Percentiles rank a stretch among this genome's conserved stretches.
phyloP scores from a whole-genome alignment of 2,888 invertebrate species.

The Aromia moschata region DNA sequence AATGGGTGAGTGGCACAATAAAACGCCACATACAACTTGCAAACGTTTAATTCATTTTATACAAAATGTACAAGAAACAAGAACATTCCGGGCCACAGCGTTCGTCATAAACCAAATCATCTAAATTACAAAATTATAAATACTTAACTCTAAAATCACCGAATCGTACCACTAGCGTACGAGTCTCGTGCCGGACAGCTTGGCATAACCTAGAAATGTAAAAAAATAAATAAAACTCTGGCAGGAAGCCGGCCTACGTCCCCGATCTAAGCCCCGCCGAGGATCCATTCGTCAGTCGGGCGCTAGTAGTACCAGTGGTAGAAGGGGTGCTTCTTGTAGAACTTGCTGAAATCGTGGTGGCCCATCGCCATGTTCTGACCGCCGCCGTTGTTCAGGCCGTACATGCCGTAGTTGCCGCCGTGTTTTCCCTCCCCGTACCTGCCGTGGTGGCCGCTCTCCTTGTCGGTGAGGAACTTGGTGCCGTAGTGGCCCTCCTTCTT shows the following conservation, averaged over 20 bases:
- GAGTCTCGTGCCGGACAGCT: no score
- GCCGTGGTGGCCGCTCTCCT: conserved; percentile 69
- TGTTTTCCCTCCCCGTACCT: conserved; percentile 69
- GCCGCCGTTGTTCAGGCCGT: conserved; percentile 69
- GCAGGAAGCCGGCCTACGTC: not conserved
- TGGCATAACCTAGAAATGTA: not conserved
- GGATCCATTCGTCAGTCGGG: not conserved
- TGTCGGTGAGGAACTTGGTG: conserved; percentile 67
- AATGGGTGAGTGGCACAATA: no score
- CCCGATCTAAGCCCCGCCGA: not conserved
- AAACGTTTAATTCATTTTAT: conserved; percentile 11
- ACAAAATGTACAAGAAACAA: conserved; percentile 10
- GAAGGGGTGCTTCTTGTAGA: conserved; percentile 66
- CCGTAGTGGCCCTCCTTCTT: conserved; percentile 70
- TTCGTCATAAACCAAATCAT: conserved; percentile 30
- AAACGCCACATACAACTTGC: not conserved
- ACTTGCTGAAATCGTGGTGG: conserved; percentile 68
- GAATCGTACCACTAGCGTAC: no score
- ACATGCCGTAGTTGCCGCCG: conserved; percentile 67
- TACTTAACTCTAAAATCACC: conserved; percentile 13
- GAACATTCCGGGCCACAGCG: conserved; percentile 38
- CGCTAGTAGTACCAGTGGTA: conserved; percentile 52
- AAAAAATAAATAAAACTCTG: not conserved
- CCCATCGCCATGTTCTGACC: conserved; percentile 70
- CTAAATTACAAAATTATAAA: conserved; percentile 12